These are phyloP conservation scores for Chaetogeoica ovagalla DNA, from an alignment of 2,888 invertebrate genomes.

Conservation along the genomic window DNA sequence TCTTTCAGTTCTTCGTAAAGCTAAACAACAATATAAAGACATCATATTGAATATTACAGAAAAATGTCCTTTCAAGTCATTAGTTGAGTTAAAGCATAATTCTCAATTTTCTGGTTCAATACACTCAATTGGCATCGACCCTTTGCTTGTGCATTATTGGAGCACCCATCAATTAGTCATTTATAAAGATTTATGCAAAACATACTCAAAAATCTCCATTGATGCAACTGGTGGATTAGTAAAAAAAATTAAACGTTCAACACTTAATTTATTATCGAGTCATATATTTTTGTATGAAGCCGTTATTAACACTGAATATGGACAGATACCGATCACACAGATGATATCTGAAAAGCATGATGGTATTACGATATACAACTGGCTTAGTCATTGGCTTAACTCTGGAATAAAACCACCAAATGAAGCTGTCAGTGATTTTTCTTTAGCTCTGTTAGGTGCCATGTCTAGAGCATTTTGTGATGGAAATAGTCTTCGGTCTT, in stretches of 20 bases:
- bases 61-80: background rate
- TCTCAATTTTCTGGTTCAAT: background rate
- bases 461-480: background rate
- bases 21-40: conserved; percentile 10
- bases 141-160: background rate
- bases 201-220: background rate
- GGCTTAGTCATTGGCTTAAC: conserved; percentile 5
- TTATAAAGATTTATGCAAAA: conserved; percentile 14
- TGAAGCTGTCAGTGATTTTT: conserved; percentile 13
- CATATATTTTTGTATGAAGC: conserved; percentile 5
- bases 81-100: conserved; percentile 7
- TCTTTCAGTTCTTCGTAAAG: background rate
- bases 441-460: background rate
- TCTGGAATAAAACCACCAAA: background rate
- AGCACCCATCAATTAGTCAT: background rate
- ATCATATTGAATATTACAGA: background rate
- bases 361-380: background rate
- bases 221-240: background rate
- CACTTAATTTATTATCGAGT: background rate
- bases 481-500: background rate
- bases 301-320: conserved; percentile 5
- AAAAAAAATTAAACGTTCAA: conserved; percentile 7
- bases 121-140: background rate
- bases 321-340: background rate
- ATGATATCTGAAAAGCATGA: conserved; percentile 17